A percentile compares a stretch with the other conserved stretches of the same genome.
Conservation (phyloP, 2,888 invertebrate genomes). For the Cephus pygmeus region DNA sequence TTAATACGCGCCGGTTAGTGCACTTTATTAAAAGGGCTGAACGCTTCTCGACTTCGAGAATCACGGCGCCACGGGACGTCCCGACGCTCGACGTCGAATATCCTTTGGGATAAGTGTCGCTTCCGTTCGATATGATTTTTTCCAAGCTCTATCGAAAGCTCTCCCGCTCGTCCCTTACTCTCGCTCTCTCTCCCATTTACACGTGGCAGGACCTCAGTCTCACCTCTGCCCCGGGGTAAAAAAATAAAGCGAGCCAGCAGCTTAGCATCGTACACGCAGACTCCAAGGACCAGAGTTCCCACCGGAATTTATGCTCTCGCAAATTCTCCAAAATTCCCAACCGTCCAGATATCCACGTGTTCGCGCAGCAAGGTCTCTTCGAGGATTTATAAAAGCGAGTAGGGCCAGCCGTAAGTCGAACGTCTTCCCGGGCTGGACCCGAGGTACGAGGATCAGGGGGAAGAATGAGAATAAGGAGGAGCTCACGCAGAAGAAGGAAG, state of each 20-base stretch:
- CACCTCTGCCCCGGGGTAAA: background rate
- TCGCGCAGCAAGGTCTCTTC: background rate
- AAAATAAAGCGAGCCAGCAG: background rate
- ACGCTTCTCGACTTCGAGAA: constrained; percentile 8
- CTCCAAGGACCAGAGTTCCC: background rate
- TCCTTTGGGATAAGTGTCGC: background rate
- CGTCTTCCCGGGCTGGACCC: background rate
- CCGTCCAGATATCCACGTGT: background rate
- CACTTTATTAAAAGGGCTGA: constrained; percentile 45
- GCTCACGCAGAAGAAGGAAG: background rate
- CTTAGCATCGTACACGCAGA: background rate
- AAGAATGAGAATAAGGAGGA: constrained; percentile 24
- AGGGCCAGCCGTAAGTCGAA: background rate
- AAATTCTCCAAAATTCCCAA: constrained; percentile 48
- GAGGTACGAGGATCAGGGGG: constrained; percentile 18
- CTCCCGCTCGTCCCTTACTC: background rate
- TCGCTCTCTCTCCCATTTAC: background rate
- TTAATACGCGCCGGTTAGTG: constrained; percentile 57
- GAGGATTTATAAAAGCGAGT: constrained; percentile 1
- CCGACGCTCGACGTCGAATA: background rate
- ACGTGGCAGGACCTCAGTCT: background rate
- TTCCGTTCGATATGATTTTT: background rate
- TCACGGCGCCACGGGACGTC: background rate
- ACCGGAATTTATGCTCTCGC: constrained; percentile 49
- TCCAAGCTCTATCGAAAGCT: background rate